Evolutionary conservation across 2,797 vertebrate genomes (phyloP).

Genomic region (Macropus fuliginosus): DNA sequence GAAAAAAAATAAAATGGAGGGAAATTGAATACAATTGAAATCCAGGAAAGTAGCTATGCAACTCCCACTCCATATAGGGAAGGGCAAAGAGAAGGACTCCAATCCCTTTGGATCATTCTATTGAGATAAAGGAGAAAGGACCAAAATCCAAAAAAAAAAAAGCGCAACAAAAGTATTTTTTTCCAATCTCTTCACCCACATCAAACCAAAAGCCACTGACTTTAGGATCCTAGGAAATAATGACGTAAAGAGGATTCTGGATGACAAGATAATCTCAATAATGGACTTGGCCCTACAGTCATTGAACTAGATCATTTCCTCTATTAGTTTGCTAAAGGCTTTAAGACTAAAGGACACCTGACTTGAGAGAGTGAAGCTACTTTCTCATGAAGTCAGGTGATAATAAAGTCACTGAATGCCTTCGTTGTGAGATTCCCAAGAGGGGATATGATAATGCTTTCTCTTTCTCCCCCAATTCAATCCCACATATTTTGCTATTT

Average conservation of each 20-base stretch:
- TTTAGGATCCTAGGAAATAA: neutral
- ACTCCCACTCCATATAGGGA: neutral
- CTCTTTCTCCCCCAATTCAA: constrained; percentile 39
- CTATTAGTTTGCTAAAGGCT: neutral
- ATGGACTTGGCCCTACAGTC: neutral
- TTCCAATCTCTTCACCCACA: neutral
- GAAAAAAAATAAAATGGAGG: neutral
- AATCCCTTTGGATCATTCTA: neutral
- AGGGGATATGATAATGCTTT: constrained; percentile 12
- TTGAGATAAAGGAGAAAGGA: neutral
- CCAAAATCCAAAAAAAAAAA: neutral
- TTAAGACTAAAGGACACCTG: constrained; percentile 8
- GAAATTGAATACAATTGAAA: neutral
- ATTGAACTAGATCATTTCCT: neutral
- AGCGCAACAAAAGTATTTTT: neutral
- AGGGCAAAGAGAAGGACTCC: neutral
- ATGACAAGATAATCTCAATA: neutral
- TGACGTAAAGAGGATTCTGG: neutral
- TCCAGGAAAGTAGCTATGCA: neutral
- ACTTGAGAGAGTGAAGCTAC: constrained; percentile 4
- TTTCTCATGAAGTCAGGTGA: constrained; percentile 46
- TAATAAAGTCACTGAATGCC: constrained; percentile 47
- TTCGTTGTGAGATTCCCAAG: constrained; percentile 20
- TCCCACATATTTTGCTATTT: constrained; percentile 64
- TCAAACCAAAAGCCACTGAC: neutral